Evolutionary conservation across 2,888 invertebrate species (phyloP).

Genomic region (Chymomyza procnemis): DNA sequence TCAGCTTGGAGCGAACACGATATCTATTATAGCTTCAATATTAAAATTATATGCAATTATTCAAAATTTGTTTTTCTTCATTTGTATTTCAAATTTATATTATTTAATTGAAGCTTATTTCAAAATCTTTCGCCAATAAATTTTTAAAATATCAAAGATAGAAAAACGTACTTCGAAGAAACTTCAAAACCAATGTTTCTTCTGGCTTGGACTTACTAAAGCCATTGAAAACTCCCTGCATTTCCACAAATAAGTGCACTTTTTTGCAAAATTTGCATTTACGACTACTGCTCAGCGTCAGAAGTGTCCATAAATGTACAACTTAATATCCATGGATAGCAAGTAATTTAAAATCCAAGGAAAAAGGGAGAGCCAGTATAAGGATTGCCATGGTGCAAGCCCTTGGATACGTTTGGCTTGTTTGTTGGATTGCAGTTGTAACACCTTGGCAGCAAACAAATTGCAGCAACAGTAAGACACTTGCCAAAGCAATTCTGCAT

Average conservation of each 20-base stretch:
- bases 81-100: no score
- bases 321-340: not conserved
- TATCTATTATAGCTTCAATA: no score
- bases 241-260: not conserved
- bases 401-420: not conserved
- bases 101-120: no score
- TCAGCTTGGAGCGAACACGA: no score
- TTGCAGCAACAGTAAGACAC: conserved; percentile 36
- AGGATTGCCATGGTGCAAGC: no score
- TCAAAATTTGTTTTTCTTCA: no score
- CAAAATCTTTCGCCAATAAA: no score
- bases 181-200: not conserved
- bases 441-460: conserved; percentile 23
- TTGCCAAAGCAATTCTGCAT: conserved; percentile 44
- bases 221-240: not conserved
- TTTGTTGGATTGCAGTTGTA: not conserved
- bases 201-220: not conserved
- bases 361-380: not conserved
- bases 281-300: not conserved
- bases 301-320: not conserved
- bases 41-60: no score
- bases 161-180: no score
- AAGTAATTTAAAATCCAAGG: not conserved
- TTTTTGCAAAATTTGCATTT: not conserved
- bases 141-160: no score